These are phyloP conservation scores for Balaeniceps rex DNA, from an alignment of 2,113 vertebrate genomes.

Conservation along the genomic window DNA sequence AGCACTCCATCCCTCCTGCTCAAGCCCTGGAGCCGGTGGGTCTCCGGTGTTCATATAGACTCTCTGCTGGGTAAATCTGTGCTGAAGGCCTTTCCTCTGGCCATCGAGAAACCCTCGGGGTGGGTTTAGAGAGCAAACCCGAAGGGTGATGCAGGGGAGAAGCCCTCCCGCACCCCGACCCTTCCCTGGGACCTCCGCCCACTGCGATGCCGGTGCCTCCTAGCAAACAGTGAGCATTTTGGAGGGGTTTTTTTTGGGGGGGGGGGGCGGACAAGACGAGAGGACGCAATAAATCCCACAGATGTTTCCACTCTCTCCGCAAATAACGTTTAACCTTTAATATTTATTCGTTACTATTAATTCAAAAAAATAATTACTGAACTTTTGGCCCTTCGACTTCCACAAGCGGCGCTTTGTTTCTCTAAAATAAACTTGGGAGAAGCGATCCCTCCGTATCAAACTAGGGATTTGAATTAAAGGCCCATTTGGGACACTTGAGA, in stretches of 20 bases:
- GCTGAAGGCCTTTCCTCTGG: background rate
- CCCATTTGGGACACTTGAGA: constrained; percentile 69
- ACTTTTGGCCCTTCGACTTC: constrained; percentile 61
- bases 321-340: constrained; percentile 31
- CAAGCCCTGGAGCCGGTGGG: background rate
- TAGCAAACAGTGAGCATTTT: background rate
- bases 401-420: constrained; percentile 71
- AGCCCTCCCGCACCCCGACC: background rate
- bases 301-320: background rate
- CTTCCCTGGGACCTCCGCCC: background rate
- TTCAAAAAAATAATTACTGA: constrained; percentile 56
- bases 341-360: constrained; percentile 65
- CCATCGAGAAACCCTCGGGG: background rate
- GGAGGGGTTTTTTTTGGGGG: too few species aligned
- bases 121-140: background rate
- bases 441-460: constrained; percentile 41
- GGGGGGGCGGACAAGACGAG: too few species aligned
- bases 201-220: background rate
- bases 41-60: background rate
- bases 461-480: constrained; percentile 63
- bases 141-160: background rate
- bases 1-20: background rate
- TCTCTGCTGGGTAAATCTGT: background rate
- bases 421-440: constrained; percentile 64
- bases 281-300: background rate